Conservation (phyloP, 2,888 invertebrate genomes). For the Melinaea marsaeus region DNA sequence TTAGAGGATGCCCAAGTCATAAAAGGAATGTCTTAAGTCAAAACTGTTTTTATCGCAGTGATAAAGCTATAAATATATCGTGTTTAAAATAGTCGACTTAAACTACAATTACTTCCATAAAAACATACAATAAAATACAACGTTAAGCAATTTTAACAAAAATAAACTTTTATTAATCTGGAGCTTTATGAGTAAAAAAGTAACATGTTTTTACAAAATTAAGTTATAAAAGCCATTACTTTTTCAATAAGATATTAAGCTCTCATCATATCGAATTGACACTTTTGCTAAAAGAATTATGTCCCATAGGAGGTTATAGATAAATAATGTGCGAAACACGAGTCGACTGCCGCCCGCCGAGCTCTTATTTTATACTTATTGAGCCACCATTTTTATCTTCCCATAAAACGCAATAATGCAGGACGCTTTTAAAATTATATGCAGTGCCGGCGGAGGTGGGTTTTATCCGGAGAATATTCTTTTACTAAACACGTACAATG, state of each 20-base stretch:
- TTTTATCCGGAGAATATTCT: constrained; percentile 33
- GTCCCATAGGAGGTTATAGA: constrained; percentile 35
- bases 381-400: constrained; percentile 63
- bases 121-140: no score
- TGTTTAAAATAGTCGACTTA: no score
- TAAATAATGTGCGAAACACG: constrained; percentile 36
- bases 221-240: not conserved
- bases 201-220: not conserved
- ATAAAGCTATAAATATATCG: no score
- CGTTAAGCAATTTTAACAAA: no score
- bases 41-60: no score
- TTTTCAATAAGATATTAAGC: not conserved
- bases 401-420: constrained; percentile 60
- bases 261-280: constrained; percentile 29
- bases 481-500: constrained; percentile 25
- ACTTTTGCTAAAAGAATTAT: constrained; percentile 34
- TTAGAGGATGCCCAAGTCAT: no score
- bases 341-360: constrained; percentile 34
- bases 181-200: no score
- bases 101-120: no score
- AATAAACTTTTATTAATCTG: no score
- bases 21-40: no score
- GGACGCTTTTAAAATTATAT: constrained; percentile 61
- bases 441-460: constrained; percentile 33
- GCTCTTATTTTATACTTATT: constrained; percentile 65